Evolutionary conservation across 2,888 invertebrate genomes (phyloP).

Genomic region (Aelia acuminata): DNA sequence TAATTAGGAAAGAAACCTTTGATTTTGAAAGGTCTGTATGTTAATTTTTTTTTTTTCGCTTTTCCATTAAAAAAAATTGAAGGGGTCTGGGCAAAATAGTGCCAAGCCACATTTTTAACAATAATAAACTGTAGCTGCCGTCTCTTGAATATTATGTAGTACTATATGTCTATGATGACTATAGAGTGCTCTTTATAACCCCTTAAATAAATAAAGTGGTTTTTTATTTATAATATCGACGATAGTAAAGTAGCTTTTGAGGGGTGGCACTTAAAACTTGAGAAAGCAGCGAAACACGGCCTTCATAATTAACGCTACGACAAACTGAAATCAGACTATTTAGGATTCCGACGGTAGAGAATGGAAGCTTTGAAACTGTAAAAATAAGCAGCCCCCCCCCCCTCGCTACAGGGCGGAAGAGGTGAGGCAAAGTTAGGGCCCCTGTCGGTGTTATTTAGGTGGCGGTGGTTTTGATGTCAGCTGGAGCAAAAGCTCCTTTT

Average conservation of each 20-base stretch:
- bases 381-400: neutral
- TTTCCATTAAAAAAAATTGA: too few relatives aligned
- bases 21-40: too few relatives aligned
- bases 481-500: slow-evolving; percentile 31
- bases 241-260: neutral
- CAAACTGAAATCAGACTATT: slow-evolving; percentile 30
- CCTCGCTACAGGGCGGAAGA: neutral
- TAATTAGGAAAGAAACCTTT: too few relatives aligned
- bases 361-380: slow-evolving; percentile 19
- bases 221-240: neutral
- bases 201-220: too few relatives aligned
- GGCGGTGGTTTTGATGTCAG: slow-evolving; percentile 30
- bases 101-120: too few relatives aligned
- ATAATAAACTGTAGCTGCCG: too few relatives aligned
- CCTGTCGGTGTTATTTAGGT: slow-evolving; percentile 19
- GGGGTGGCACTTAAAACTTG: slow-evolving; percentile 1
- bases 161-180: too few relatives aligned
- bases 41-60: too few relatives aligned
- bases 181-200: too few relatives aligned
- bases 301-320: neutral
- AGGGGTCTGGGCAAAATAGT: too few relatives aligned
- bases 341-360: slow-evolving; percentile 35
- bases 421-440: neutral
- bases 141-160: too few relatives aligned
- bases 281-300: neutral